Percentiles rank a stretch among this genome's conserved stretches.
phyloP scores from a whole-genome alignment of 2,888 invertebrate species.

The Bedellia somnulentella region DNA sequence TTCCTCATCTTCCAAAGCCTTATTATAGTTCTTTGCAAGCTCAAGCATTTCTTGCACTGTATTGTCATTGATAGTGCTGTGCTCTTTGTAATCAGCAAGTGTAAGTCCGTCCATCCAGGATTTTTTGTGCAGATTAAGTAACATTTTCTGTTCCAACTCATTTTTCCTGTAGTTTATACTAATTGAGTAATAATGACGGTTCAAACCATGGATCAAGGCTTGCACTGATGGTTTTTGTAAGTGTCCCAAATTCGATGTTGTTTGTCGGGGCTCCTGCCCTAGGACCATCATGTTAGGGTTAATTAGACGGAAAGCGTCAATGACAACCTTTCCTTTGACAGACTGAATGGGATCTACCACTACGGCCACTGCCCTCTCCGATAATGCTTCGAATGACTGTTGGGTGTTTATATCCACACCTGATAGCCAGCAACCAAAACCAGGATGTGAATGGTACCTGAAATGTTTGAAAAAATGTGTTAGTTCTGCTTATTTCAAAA shows the following conservation, averaged over 20 bases:
- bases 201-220: constrained; percentile 97
- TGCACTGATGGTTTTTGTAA: constrained; percentile 98
- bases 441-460: constrained; percentile 98
- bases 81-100: constrained; percentile 88
- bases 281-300: constrained; percentile 99
- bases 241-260: constrained; percentile 98
- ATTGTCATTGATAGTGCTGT: constrained; percentile 90
- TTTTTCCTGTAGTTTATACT: constrained; percentile 99
- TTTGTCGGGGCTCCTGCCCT: constrained; percentile 97
- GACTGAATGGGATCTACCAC: constrained; percentile 99
- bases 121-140: constrained; percentile 97
- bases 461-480: constrained; percentile 10
- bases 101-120: constrained; percentile 97
- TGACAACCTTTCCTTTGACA: constrained; percentile 99
- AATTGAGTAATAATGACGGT: constrained; percentile 98
- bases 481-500: not conserved
- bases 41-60: constrained; percentile 97
- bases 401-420: constrained; percentile 99
- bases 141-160: constrained; percentile 98
- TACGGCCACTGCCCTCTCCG: constrained; percentile 97
- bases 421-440: constrained; percentile 99
- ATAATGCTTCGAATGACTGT: constrained; percentile 97
- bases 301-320: constrained; percentile 98
- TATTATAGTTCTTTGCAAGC: constrained; percentile 96
- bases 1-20: constrained; percentile 97